Percentiles rank a stretch among this genome's conserved stretches.
Conservation (phyloP, 2,888 invertebrate species). For the Xestobium rufovillosum region DNA sequence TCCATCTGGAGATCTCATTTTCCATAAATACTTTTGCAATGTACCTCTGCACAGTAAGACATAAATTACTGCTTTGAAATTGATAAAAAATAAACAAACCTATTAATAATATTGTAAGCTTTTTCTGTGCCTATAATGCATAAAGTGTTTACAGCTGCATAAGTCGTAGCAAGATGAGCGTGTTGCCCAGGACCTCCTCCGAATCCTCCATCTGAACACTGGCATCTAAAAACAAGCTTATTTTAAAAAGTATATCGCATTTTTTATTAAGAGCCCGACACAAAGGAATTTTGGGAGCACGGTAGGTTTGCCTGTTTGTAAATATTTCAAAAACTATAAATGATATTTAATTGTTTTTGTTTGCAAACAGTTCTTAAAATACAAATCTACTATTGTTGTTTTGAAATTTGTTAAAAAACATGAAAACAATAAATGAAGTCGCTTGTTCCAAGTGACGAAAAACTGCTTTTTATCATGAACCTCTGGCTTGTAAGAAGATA, state of each 20-base stretch:
- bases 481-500: too few species aligned
- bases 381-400: too few species aligned
- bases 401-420: too few species aligned
- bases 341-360: too few species aligned
- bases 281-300: too few species aligned
- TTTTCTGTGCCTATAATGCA: constrained; percentile 74
- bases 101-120: constrained; percentile 81
- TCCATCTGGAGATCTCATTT: constrained; percentile 76
- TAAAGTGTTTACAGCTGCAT: constrained; percentile 91
- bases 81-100: constrained; percentile 45
- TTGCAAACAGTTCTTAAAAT: too few species aligned
- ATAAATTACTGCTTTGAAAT: constrained; percentile 4
- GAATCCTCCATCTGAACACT: constrained; percentile 78
- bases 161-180: constrained; percentile 94
- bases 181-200: constrained; percentile 90
- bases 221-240: constrained; percentile 53
- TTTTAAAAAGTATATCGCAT: too few species aligned
- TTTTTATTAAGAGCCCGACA: constrained; percentile 32
- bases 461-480: too few species aligned
- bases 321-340: too few species aligned
- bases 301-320: too few species aligned
- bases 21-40: constrained; percentile 70
- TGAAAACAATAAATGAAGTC: too few species aligned
- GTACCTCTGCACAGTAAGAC: constrained; percentile 46
- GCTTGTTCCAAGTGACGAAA: constrained; percentile 44